These are phyloP conservation scores for Tetheella fluctuosa DNA, from an alignment of 2,888 invertebrate genomes.

Conservation along the genomic window DNA sequence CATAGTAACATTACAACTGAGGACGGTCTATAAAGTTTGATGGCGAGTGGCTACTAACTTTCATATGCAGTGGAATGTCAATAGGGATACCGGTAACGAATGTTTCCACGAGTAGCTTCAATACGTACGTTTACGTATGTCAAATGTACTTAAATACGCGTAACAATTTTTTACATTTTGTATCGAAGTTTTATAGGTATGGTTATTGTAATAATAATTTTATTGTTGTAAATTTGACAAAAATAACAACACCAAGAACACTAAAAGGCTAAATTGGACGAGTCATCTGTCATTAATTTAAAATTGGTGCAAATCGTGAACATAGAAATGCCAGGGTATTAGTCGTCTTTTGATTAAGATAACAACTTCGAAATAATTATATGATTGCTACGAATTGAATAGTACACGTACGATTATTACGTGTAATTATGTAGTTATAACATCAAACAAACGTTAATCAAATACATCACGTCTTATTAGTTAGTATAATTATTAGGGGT, in stretches of 20 bases:
- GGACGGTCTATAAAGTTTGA: conserved; percentile 22
- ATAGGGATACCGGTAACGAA: conserved; percentile 20
- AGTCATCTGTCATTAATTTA: background rate
- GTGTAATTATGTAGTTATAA: background rate
- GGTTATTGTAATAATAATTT: too few relatives aligned
- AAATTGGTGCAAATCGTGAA: background rate
- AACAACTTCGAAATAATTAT: background rate
- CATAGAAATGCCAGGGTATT: background rate
- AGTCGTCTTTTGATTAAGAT: background rate
- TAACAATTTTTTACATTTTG: too few relatives aligned
- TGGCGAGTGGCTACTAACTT: conserved; percentile 26
- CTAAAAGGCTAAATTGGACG: background rate
- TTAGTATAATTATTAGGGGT: background rate
- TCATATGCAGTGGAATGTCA: conserved; percentile 24
- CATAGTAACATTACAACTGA: conserved; percentile 9
- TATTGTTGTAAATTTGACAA: too few relatives aligned
- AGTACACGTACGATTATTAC: too few relatives aligned
- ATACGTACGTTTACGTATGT: too few relatives aligned
- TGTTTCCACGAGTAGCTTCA: background rate
- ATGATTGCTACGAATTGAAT: background rate
- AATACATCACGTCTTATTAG: background rate
- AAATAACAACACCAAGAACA: too few relatives aligned
- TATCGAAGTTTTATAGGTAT: too few relatives aligned
- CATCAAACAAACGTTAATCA: background rate
- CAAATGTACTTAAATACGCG: too few relatives aligned